These are phyloP conservation scores for Boleophthalmus pectinirostris DNA, from an alignment of 2,113 vertebrate species.

Conservation along the genomic window DNA sequence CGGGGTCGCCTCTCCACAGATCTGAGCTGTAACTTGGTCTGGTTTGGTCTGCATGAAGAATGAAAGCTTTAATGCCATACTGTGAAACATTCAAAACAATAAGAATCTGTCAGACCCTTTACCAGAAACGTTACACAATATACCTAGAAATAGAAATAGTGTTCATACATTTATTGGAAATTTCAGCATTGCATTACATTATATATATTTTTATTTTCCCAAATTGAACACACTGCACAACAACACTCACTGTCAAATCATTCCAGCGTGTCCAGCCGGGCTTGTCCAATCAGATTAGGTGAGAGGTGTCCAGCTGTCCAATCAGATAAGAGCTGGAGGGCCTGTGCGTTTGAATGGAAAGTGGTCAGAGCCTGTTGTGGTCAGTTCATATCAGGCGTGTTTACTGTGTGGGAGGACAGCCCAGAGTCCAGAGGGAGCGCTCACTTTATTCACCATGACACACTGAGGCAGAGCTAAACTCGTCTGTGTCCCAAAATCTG, in stretches of 20 bases:
- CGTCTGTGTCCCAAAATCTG: background rate
- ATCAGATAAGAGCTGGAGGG: constrained; percentile 20
- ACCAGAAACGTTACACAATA: no score
- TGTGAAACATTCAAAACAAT: no score
- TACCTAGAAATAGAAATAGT: no score
- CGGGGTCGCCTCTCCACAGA: no score
- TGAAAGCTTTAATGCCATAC: no score
- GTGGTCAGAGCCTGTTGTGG: constrained; percentile 21
- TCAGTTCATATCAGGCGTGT: constrained; percentile 25
- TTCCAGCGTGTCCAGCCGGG: constrained; percentile 1
- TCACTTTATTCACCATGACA: constrained; percentile 38
- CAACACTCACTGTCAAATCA: constrained; percentile 12
- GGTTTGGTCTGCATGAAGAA: no score
- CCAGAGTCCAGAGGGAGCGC: constrained; percentile 6
- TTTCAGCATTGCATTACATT: no score
- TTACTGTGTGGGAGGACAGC: constrained; percentile 9
- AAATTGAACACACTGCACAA: background rate
- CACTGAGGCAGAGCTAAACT: constrained; percentile 27
- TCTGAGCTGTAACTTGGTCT: no score
- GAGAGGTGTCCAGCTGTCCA: constrained; percentile 12
- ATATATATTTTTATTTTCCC: no score
- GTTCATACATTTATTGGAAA: no score
- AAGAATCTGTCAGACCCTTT: no score
- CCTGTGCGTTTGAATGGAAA: constrained; percentile 7
- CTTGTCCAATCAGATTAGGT: constrained; percentile 28